These are phyloP conservation scores for Antennarius maculatus DNA, from an alignment of 2,797 vertebrate genomes.

Conservation along the genomic window DNA sequence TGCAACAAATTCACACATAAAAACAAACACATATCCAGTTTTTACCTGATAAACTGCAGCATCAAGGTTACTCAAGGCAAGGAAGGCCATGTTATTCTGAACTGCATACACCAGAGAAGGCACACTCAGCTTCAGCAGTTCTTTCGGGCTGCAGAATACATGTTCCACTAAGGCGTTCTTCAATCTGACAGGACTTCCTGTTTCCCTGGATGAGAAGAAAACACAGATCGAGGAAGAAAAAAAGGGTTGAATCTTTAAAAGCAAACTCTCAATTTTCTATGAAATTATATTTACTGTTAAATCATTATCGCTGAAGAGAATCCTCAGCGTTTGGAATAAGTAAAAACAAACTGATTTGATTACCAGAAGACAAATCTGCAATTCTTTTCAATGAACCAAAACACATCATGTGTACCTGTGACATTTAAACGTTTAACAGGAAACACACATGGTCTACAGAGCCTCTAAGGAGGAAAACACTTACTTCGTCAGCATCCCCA, in stretches of 20 bases:
- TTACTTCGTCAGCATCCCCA: constrained; percentile 91
- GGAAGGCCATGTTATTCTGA: constrained; percentile 98
- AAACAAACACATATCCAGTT: not conserved
- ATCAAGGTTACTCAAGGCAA: constrained; percentile 96
- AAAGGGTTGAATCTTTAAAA: not conserved
- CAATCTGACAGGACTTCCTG: constrained; percentile 82
- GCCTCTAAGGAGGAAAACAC: constrained; percentile 48
- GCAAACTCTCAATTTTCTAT: too few relatives aligned
- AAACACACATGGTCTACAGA: too few relatives aligned
- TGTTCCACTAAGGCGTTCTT: constrained; percentile 86
- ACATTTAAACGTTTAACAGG: too few relatives aligned
- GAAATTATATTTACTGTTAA: too few relatives aligned
- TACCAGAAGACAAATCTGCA: too few relatives aligned
- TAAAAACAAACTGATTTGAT: too few relatives aligned
- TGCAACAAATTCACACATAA: accelerated
- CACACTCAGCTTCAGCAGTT: constrained; percentile 92
- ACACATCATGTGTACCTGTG: too few relatives aligned
- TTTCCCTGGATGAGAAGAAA: constrained; percentile 84
- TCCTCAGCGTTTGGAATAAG: too few relatives aligned
- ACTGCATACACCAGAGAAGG: constrained; percentile 94
- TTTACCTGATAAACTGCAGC: constrained; percentile 96
- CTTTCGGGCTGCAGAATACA: constrained; percentile 86
- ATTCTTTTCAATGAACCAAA: too few relatives aligned
- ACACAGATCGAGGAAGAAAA: not conserved
- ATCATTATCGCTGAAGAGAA: too few relatives aligned